Evolutionary conservation across 2,797 vertebrate species (phyloP).

Genomic region (Eleutherodactylus coqui): DNA sequence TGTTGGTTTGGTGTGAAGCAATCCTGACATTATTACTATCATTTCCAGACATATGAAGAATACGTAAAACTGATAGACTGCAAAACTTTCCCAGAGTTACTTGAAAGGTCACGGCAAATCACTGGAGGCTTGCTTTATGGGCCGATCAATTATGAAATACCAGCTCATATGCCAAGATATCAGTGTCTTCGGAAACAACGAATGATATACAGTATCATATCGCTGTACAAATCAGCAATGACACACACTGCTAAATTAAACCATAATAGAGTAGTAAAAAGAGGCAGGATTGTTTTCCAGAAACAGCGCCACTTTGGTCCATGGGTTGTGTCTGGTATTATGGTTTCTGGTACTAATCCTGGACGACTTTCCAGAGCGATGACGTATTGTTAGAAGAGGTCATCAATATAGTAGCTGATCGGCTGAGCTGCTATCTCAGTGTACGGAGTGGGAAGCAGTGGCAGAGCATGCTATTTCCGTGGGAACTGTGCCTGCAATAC

Average conservation of each 20-base stretch:
- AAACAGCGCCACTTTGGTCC: too few relatives aligned
- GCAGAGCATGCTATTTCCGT: too few relatives aligned
- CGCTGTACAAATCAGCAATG: neutral
- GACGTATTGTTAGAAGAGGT: too few relatives aligned
- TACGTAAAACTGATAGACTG: neutral
- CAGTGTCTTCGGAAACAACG: neutral
- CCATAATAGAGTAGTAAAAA: neutral
- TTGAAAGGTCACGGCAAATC: slow-evolving; percentile 36
- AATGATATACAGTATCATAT: neutral
- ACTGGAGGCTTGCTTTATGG: neutral
- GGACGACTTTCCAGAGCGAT: too few relatives aligned
- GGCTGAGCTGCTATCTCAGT: too few relatives aligned
- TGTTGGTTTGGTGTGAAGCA: neutral
- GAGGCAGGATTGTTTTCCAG: too few relatives aligned
- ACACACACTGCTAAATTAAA: neutral
- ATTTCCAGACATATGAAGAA: slow-evolving; percentile 5
- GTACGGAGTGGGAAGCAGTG: too few relatives aligned
- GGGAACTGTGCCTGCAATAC: too few relatives aligned
- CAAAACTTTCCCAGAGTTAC: neutral
- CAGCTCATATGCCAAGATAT: neutral
- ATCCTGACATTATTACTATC: slow-evolving; percentile 8
- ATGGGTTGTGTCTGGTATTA: too few relatives aligned
- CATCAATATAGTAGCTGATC: too few relatives aligned
- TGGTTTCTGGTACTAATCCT: too few relatives aligned
- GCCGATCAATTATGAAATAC: slow-evolving; percentile 9